Conservation (phyloP, 23 tunicate species). For the Halocynthia roretzi region DNA sequence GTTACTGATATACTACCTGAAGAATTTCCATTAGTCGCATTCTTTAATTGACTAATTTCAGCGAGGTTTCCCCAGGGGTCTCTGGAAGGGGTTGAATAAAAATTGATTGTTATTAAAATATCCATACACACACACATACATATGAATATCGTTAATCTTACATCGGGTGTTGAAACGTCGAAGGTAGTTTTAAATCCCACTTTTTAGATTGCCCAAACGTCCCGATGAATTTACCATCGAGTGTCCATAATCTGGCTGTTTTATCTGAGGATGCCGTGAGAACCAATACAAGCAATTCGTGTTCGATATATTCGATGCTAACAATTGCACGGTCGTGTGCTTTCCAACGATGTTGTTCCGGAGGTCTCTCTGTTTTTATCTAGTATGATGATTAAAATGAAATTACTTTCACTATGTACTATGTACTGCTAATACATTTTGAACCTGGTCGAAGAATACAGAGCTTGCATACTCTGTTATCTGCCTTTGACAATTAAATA, state of each 20-base stretch:
- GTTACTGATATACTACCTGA: no score
- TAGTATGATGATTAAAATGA: no score
- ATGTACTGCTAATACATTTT: no score
- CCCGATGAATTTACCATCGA: constrained; percentile 83
- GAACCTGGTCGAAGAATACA: no score
- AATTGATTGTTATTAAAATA: not conserved
- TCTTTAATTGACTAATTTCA: not conserved
- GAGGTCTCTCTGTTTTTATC: constrained; percentile 32
- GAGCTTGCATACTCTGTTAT: no score
- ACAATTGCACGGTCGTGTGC: constrained; percentile 86
- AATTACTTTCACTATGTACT: no score
- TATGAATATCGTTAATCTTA: constrained; percentile 9
- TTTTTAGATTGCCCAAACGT: constrained; percentile 82
- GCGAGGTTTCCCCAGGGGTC: constrained; percentile 80
- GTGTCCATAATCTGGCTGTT: constrained; percentile 91
- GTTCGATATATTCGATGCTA: constrained; percentile 56
- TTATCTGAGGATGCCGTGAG: constrained; percentile 85
- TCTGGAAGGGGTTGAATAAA: constrained; percentile 17
- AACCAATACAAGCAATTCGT: constrained; percentile 52
- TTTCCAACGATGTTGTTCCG: constrained; percentile 45
- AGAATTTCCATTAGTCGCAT: no score
- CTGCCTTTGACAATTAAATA: no score
- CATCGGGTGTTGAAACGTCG: constrained; percentile 72
- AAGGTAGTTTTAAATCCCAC: constrained; percentile 70
- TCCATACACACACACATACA: not conserved